Conservation (phyloP, 2,113 vertebrate species). For the Coptodon rendalli region DNA sequence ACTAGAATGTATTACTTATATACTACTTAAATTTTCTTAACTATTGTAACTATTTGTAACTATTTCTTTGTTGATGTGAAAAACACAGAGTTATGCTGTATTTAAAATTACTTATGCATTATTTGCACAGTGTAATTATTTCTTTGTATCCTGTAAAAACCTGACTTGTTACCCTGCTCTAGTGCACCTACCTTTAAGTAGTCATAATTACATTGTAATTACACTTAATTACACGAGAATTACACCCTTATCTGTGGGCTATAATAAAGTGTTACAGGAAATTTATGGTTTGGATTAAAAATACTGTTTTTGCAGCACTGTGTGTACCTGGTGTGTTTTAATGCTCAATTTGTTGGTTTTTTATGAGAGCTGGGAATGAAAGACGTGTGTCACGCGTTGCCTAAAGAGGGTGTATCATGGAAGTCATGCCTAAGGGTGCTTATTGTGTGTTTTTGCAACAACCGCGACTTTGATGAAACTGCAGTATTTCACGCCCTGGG, state of each 20-base stretch:
- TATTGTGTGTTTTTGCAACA: not conserved
- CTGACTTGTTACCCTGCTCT: not conserved
- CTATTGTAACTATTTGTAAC: not conserved
- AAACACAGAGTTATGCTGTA: not conserved
- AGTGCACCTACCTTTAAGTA: not conserved
- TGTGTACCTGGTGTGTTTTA: not conserved
- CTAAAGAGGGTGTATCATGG: not conserved
- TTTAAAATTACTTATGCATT: not conserved
- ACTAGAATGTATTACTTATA: not conserved
- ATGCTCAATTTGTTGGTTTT: not conserved
- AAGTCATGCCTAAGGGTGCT: not conserved
- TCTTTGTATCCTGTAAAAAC: not conserved
- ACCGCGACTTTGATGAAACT: not conserved
- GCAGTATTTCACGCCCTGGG: not conserved
- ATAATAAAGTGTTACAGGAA: not conserved
- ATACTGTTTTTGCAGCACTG: not conserved
- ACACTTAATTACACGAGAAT: not conserved
- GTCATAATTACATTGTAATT: not conserved
- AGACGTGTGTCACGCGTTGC: not conserved
- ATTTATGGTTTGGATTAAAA: not conserved
- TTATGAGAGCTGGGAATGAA: not conserved
- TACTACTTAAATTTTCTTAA: accelerated
- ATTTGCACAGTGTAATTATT: not conserved
- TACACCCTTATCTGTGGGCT: not conserved
- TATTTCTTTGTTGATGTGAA: accelerated